Percentiles rank a stretch among this genome's conserved stretches.
phyloP scores from a whole-genome alignment of 2,113 vertebrate genomes.

The Callocephalon fimbriatum region DNA sequence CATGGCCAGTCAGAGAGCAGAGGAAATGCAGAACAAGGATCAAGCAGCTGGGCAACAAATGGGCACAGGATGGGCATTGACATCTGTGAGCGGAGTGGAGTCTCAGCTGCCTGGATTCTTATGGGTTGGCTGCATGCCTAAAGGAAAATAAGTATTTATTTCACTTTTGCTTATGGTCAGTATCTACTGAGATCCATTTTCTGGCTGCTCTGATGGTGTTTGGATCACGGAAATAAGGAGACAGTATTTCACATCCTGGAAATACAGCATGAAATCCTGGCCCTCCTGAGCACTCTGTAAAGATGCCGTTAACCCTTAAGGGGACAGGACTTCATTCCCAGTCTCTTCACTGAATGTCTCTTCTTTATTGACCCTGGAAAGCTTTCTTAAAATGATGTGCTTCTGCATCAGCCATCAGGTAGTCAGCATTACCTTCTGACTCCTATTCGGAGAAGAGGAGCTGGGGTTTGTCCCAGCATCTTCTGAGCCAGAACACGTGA shows the following conservation, averaged over 20 bases:
- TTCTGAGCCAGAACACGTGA: not conserved
- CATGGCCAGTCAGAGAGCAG: not conserved
- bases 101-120: not conserved
- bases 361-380: not conserved
- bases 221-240: not conserved
- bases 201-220: not conserved
- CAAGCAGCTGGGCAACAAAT: not conserved
- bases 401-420: not conserved
- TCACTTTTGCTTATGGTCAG: conserved; percentile 16
- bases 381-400: not conserved
- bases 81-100: not conserved
- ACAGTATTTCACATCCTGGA: conserved; percentile 4
- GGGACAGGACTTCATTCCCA: not conserved
- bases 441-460: not conserved
- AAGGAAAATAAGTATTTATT: conserved; percentile 22
- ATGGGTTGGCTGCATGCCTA: not conserved
- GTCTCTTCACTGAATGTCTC: not conserved
- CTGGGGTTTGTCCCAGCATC: not conserved
- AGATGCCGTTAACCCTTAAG: not conserved
- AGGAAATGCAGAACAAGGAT: not conserved
- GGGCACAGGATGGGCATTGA: not conserved
- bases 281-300: not conserved
- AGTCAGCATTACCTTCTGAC: not conserved
- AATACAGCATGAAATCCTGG: not conserved
- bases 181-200: conserved; percentile 16